Percentiles rank a stretch among this genome's conserved stretches.
Evolutionary conservation across 2,888 invertebrate species (phyloP).

Genomic region (Ophonus ardosiacus): DNA sequence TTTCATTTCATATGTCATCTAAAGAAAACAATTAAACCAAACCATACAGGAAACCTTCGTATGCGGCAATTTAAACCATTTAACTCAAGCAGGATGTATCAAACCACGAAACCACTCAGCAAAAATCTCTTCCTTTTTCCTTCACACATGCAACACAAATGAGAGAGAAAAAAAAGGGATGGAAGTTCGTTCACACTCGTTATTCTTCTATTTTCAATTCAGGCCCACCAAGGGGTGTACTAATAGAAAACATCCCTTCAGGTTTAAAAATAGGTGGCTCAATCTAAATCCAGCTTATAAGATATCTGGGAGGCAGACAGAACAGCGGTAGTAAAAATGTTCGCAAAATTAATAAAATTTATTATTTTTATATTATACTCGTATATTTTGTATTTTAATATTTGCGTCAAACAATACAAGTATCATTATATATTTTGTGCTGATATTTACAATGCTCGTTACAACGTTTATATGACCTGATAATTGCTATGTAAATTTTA

Average conservation of each 20-base stretch:
- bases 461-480: no score
- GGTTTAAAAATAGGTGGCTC: constrained; percentile 39
- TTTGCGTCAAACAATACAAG: neutral
- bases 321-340: neutral
- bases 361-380: no score
- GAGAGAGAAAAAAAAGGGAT: neutral
- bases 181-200: constrained; percentile 7
- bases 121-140: constrained; percentile 11
- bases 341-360: no score
- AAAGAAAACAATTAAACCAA: no score
- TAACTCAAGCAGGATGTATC: constrained; percentile 18
- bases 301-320: neutral
- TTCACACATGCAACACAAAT: neutral
- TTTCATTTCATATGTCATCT: no score
- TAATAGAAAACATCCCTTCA: constrained; percentile 51
- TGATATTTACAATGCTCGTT: no score
- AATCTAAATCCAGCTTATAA: constrained; percentile 25
- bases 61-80: neutral
- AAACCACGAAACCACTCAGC: constrained; percentile 11
- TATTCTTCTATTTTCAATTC: constrained; percentile 12
- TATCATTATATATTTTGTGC: no score
- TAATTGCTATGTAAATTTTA: no score
- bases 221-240: neutral
- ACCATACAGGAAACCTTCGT: no score
- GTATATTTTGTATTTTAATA: neutral